Percentiles rank a stretch among this genome's conserved stretches.
phyloP scores from a whole-genome alignment of 2,113 vertebrate species.

The Pyrgilauda ruficollis region DNA sequence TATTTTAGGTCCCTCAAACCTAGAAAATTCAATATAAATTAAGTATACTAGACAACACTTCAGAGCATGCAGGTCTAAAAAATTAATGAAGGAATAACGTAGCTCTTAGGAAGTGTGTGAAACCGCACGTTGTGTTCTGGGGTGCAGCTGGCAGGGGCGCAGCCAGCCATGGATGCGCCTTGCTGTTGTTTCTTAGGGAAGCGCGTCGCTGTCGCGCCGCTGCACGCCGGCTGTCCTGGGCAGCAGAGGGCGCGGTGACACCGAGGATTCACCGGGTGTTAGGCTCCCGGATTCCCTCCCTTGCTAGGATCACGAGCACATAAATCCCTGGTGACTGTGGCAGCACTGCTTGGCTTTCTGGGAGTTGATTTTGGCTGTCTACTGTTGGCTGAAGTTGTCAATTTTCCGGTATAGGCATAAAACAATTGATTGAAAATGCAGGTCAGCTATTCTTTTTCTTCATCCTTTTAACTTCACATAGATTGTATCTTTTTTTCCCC shows the following conservation, averaged over 20 bases:
- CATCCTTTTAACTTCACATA: background rate
- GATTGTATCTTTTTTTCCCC: background rate
- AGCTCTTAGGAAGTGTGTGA: background rate
- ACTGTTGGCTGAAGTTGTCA: background rate
- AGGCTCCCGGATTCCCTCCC: background rate
- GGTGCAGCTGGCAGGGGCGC: background rate
- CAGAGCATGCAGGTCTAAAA: background rate
- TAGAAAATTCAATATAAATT: background rate
- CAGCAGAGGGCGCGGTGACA: conserved; percentile 61
- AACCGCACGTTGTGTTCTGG: background rate
- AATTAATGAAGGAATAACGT: background rate
- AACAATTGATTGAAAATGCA: background rate
- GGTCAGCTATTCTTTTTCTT: background rate
- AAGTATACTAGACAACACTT: background rate
- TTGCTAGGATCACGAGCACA: background rate
- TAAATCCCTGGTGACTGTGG: background rate
- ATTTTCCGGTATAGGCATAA: background rate
- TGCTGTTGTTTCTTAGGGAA: accelerated
- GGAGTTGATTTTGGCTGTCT: background rate
- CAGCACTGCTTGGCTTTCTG: background rate
- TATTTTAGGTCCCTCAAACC: background rate
- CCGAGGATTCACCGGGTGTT: background rate
- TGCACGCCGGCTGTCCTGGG: background rate
- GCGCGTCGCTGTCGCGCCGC: too few relatives aligned
- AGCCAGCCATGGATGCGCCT: background rate